A percentile compares a stretch with the other conserved stretches of the same genome.
Conservation (phyloP, 2,888 invertebrate species). For the Pyrrhia umbra region DNA sequence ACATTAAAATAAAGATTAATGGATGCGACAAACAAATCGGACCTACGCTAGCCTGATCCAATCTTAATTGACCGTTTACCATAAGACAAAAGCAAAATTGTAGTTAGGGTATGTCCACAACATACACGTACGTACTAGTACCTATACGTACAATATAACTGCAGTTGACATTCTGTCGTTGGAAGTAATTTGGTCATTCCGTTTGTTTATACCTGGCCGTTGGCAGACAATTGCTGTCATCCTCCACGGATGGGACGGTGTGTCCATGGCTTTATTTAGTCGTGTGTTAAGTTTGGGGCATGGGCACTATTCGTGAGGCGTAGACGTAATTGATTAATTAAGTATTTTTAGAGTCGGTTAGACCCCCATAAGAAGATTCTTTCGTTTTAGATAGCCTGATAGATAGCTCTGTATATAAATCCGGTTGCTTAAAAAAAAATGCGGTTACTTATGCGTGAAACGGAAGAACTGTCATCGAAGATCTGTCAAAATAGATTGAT, state of each 20-base stretch:
- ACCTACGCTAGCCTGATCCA: not conserved
- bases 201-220: conserved; percentile 36
- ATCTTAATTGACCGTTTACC: not conserved
- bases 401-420: no score
- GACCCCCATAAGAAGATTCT: not conserved
- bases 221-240: conserved; percentile 61
- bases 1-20: no score
- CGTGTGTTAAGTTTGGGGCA: not conserved
- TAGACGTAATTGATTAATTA: not conserved
- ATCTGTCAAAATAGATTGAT: no score
- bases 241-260: conserved; percentile 49
- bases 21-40: not conserved
- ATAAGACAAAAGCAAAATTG: not conserved
- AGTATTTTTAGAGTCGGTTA: not conserved
- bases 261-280: conserved; percentile 9
- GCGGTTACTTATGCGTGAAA: no score
- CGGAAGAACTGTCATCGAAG: no score
- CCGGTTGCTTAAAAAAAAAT: no score
- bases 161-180: conserved; percentile 10
- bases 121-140: conserved; percentile 35
- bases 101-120: not conserved
- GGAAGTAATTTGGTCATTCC: conserved; percentile 59
- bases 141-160: conserved; percentile 1
- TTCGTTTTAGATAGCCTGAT: no score
- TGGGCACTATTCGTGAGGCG: no score